Evolutionary conservation across 2,888 invertebrate species (phyloP), one percentile per base, ranked within the genome.

Genomic region (Acanthosepion pharaonis): DNA sequence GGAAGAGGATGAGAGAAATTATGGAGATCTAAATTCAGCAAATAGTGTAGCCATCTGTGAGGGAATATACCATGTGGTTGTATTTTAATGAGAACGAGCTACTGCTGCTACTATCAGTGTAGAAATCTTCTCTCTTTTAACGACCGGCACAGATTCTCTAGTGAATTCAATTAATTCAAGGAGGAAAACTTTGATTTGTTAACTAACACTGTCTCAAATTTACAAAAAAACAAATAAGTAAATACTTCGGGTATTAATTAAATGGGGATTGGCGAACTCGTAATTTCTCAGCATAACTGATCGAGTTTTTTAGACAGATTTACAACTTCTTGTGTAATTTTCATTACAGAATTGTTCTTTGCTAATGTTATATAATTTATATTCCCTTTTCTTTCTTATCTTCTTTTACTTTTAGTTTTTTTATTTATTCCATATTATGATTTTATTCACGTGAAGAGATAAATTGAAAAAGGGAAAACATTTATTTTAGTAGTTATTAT

Each of bases 61-160:
- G 78, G 78, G n/a, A 15, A 78, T 78, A 78, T 78, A n/a, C 78
- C 78, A 78, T 33, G 78, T 78, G 78, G 78, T 78, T 78, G n/a
- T 78, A 78, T 78, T 78, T 78, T 78, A 78, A 78, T 78, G n/a
- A 78, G 78, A n/a, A 33, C n/a, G 78, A 33, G n/a, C 78, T n/a
- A 15, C 78, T 78, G 78, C 78, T 78, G 11, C 78, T 78, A n/a
- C 23, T 23, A 18, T 23, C 23, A 18, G 5, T 23, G 5, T 20
- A 20, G 4, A 5, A 20, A 6, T 78, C 9, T 78, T 78, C 8
- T n/a, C n/a, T n/a, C 8, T 78, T 78, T 78, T 78, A n/a, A 78
- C 78, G 15, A 78, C 78, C 78, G 78, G n/a, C 78, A n/a, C 33
- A n/a, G 9, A 78, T 78, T 23, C 33, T 78, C 33, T 78, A 78